Evolutionary conservation across 1,140 invertebrate genomes (phyloP).

Genomic region (Archivesica marissinica): DNA sequence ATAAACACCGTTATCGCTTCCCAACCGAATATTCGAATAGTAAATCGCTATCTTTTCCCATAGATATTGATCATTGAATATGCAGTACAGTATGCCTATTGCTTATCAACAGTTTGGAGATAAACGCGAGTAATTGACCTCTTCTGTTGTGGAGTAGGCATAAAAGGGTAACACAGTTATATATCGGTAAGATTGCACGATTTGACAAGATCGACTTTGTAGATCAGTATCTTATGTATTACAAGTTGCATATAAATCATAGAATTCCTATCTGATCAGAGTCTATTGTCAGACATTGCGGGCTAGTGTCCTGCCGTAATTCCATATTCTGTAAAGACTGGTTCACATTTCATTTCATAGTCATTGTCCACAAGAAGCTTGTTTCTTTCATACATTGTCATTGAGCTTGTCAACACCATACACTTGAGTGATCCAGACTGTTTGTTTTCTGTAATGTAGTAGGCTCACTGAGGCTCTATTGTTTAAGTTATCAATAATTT

Average conservation of each 20-base stretch:
- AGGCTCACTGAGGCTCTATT: no score
- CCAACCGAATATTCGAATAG: no score
- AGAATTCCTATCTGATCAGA: not conserved
- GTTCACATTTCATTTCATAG: not conserved
- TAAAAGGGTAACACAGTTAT: no score
- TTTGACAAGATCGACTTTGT: no score
- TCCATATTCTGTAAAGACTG: slow-evolving; percentile 1
- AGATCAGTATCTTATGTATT: not conserved
- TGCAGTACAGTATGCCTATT: no score
- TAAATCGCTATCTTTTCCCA: no score
- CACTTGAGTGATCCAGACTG: slow-evolving; percentile 40
- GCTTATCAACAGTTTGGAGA: no score
- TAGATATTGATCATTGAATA: no score
- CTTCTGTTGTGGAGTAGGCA: no score
- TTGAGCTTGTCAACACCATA: slow-evolving; percentile 38
- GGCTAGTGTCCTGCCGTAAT: not conserved
- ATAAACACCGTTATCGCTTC: no score
- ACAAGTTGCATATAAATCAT: not conserved
- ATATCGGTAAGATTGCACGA: no score
- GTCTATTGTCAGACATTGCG: not conserved
- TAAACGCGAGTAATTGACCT: no score
- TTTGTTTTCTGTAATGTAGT: not conserved
- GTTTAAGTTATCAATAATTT: not conserved
- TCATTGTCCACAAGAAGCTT: slow-evolving; percentile 44
- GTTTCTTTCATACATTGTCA: slow-evolving; percentile 22